Evolutionary conservation across 1,140 invertebrate genomes (phyloP), one percentile per base, ranked within the genome.

Genomic region (Brachionus rubens): DNA sequence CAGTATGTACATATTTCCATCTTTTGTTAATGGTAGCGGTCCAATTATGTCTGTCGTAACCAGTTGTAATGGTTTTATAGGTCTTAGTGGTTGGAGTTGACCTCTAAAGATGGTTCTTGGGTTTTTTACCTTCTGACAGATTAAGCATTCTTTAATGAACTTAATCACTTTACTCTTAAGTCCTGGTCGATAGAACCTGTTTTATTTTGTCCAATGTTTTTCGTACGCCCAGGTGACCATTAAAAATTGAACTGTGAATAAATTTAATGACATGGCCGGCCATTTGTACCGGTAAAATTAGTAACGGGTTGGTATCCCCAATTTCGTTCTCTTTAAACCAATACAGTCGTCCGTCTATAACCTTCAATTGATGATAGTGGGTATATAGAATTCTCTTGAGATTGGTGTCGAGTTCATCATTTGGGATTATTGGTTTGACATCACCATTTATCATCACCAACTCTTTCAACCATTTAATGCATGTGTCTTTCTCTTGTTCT

Each of bases 1-100:
- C 5, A 85, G 43, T 7, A 85, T 80, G 78, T 83, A 84, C 75
- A 78, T 80, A 67, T 80, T 79, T 19, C 79, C 75, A 12, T 36
- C 36, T 48, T 78, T 65, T 47, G 78, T 77, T 68, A 76, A 21
- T 21, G 79, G 65, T 21, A 76, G 10, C 67, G 77, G 67, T 12
- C 78, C 78, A 10, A 79, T 24, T 65, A 79, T 79, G 67, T 79
- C 79, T 36, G 75, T 50, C 10, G 62, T 48, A 12, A 78, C 24
- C 16, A 46, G 50, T 33, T 76, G 41, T 19, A 75, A 28, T 33
- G 30, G 70, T 54, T 19, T 54, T n/a, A 19, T 36, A 7, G 28
- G 24, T 24, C 5, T 0, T 0, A 48, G 46, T 9, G 28, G 28
- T 72, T 47, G 24, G 6, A 52, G 26, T 24, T 46, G 9, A 6